Percentiles rank a stretch among this genome's conserved stretches.
Conservation (phyloP, 2,797 vertebrate genomes). For the Taenioides sp. region DNA sequence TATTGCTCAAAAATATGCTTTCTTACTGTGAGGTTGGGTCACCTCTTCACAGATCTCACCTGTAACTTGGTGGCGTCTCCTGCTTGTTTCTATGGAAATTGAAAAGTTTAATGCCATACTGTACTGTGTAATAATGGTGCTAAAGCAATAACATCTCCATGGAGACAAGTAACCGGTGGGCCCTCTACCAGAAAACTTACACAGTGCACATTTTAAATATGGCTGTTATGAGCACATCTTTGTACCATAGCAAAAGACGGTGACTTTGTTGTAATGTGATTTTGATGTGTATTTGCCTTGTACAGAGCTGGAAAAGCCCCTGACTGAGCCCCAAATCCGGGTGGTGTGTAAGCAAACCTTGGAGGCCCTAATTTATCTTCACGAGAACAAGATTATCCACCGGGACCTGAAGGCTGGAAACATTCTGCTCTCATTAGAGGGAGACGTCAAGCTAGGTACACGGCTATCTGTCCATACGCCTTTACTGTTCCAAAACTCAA, state of each 20-base stretch:
- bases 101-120: no score
- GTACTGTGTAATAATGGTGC: no score
- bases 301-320: constrained; percentile 92
- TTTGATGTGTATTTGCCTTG: constrained; percentile 26
- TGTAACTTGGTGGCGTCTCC: no score
- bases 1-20: no score
- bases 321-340: constrained; percentile 97
- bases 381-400: constrained; percentile 98
- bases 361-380: constrained; percentile 92
- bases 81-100: no score
- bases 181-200: no score
- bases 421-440: constrained; percentile 93
- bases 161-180: no score
- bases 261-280: constrained; percentile 2
- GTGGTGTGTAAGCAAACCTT: constrained; percentile 95
- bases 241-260: constrained; percentile 24
- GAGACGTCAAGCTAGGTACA: constrained; percentile 95
- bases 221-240: constrained; percentile 36
- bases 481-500: background rate
- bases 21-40: no score
- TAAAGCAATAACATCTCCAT: no score
- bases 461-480: constrained; percentile 15
- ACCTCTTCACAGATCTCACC: no score
- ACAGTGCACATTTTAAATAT: constrained; percentile 1
- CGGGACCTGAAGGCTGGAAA: constrained; percentile 98